Conservation (phyloP, 2,113 vertebrate species). For the Megaceryle torquata region DNA sequence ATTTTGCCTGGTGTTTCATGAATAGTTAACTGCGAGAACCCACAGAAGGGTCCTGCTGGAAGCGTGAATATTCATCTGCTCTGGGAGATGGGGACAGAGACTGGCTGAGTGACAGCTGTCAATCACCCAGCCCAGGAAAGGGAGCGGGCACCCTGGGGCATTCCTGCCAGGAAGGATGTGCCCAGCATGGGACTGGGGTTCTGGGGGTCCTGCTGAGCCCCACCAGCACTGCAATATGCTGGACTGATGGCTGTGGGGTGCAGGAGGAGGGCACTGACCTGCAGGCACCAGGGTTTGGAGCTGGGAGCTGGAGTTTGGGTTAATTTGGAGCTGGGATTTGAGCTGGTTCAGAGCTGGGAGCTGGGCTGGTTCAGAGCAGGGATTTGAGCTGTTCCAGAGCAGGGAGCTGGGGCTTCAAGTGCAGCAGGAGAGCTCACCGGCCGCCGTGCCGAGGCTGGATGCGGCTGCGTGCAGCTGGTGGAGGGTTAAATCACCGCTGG, state of each 20-base stretch:
- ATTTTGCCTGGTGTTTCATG: not conserved
- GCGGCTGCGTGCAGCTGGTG: rapidly evolving
- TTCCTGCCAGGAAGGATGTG: rapidly evolving
- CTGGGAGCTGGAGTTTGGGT: not conserved
- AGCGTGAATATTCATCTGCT: not conserved
- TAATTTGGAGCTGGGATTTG: not conserved
- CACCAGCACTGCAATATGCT: rapidly evolving
- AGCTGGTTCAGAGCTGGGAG: not conserved
- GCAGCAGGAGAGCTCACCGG: rapidly evolving
- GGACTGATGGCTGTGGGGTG: rapidly evolving
- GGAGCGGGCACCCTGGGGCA: rapidly evolving
- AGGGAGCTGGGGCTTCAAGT: not conserved
- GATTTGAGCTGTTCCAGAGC: not conserved
- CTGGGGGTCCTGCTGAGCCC: not conserved
- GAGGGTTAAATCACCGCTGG: not conserved
- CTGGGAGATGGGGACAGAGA: not conserved
- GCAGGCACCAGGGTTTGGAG: rapidly evolving
- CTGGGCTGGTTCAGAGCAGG: not conserved
- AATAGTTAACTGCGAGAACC: rapidly evolving
- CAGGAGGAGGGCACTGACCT: rapidly evolving
- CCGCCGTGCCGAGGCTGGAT: rapidly evolving
- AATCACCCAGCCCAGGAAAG: not conserved
- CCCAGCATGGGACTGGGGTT: rapidly evolving
- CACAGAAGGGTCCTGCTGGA: rapidly evolving
- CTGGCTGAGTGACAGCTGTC: not conserved